Conservation (phyloP, 2,113 vertebrate species). For the Xerus inauris region DNA sequence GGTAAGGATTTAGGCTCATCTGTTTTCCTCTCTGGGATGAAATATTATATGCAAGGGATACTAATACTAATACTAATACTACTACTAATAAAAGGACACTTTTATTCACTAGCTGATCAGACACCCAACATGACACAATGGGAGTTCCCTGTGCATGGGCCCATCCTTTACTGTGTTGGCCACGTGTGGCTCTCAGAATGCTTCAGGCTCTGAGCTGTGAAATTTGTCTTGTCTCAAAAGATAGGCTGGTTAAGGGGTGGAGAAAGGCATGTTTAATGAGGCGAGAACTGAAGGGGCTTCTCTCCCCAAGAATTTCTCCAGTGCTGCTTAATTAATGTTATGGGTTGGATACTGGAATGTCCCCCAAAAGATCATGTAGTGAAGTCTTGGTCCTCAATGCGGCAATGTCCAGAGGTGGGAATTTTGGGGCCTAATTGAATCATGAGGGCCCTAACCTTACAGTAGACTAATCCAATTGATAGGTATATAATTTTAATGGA, state of each 20-base stretch:
- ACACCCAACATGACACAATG: not conserved
- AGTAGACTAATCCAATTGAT: too few species aligned
- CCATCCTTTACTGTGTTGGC: accelerated
- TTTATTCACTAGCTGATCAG: not conserved
- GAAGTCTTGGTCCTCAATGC: too few species aligned
- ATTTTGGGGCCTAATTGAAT: too few species aligned
- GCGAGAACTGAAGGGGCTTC: not conserved
- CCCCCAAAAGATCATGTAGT: too few species aligned
- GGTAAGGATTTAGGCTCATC: not conserved
- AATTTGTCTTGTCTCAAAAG: not conserved
- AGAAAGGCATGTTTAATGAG: not conserved
- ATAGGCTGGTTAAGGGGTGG: not conserved
- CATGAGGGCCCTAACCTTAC: too few species aligned
- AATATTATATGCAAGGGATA: not conserved
- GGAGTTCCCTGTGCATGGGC: not conserved
- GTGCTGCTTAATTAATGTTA: not conserved
- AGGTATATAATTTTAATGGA: too few species aligned
- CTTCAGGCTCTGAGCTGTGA: not conserved
- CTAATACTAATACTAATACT: too few species aligned
- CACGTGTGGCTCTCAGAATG: not conserved
- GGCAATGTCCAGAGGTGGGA: too few species aligned
- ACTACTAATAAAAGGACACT: not conserved
- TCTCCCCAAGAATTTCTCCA: not conserved
- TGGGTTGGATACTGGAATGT: too few species aligned
- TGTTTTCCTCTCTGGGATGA: not conserved